Evolutionary conservation across 2,888 invertebrate species (phyloP).

Genomic region (Drosophila kambysellisi): DNA sequence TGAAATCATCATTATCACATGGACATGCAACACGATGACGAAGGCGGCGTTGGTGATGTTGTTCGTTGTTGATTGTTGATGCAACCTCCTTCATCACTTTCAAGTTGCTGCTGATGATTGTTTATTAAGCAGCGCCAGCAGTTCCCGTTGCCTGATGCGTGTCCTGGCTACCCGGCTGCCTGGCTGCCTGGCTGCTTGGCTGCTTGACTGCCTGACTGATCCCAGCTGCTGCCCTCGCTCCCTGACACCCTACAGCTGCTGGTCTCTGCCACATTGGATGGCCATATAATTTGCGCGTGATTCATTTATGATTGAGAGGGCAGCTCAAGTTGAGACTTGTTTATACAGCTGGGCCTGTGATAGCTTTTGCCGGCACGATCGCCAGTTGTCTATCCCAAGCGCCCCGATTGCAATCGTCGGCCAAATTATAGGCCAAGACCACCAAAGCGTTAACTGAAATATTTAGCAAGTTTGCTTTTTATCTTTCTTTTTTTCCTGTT

Average conservation of each 20-base stretch:
- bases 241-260: conserved; percentile 14
- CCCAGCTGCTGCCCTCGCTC: conserved; percentile 2
- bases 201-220: neutral
- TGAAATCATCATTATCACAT: conserved; percentile 82
- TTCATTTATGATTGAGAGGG: conserved; percentile 78
- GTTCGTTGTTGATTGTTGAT: conserved; percentile 55
- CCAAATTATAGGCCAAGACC: conserved; percentile 82
- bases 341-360: conserved; percentile 50
- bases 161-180: conserved; percentile 36
- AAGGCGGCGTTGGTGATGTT: conserved; percentile 27
- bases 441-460: conserved; percentile 82
- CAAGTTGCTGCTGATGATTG: conserved; percentile 73
- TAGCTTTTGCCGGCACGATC: conserved; percentile 56
- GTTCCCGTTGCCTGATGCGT: conserved; percentile 43
- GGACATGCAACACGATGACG: conserved; percentile 62
- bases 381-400: conserved; percentile 61
- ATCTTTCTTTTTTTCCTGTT: conserved; percentile 36
- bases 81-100: conserved; percentile 57
- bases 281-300: conserved; percentile 80
- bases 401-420: conserved; percentile 64
- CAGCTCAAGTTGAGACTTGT: conserved; percentile 53
- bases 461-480: conserved; percentile 77
- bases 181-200: neutral
- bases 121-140: conserved; percentile 80
- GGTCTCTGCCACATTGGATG: conserved; percentile 22